Base-by-base conservation (phyloP, 2,113 vertebrate genomes). In the Nyctereutes procyonoides region DNA sequence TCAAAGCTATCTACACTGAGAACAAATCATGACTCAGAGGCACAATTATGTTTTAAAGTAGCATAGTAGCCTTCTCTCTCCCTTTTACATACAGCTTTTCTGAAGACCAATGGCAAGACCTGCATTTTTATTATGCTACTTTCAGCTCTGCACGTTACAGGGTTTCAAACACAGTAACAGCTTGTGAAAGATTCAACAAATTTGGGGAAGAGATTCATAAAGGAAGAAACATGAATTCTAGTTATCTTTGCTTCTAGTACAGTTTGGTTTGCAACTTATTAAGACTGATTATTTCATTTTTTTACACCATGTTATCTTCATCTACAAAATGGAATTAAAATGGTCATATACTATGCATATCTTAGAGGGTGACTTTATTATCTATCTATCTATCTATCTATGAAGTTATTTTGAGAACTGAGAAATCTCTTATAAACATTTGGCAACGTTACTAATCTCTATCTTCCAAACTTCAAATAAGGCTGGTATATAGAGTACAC, bases 371-470 rank as follows among this genome's bases (percentile, higher is more conserved):
- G 58, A n/a, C 3, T 76, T 95, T 90, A 35, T 51, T 28, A 83
- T 43, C 51, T 63, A 51, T 14, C 38, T 24, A 56, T 55, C 26
- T 63, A 56, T 63, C 0, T 63, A 74, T 3, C 32, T 5, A 26
- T 89, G 5, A 80, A 63, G 22, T 82, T 73, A 93, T 67, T 97
- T 92, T 96, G 56, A 92, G 93, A 96, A 76, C 38, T 30, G 0
- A 32, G 26, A 60, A 32, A 2, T 56, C 69, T 82, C 1, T 80
- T 80, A 81, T 28, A 74, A 94, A 83, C 35, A 30, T 58, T 73
- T 94, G 60, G 11, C 0, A 30, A 48, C 4, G 58, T 94, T 84
- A 38, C 11, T 80, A 76, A 74, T 60, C 28, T n/a, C 14, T 73
- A 38, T 30, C 51, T 92, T 94, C 12, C 3, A 56, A 3, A 48